phyloP scores from a whole-genome alignment of 2,113 vertebrate genomes.

The Otis tarda region DNA sequence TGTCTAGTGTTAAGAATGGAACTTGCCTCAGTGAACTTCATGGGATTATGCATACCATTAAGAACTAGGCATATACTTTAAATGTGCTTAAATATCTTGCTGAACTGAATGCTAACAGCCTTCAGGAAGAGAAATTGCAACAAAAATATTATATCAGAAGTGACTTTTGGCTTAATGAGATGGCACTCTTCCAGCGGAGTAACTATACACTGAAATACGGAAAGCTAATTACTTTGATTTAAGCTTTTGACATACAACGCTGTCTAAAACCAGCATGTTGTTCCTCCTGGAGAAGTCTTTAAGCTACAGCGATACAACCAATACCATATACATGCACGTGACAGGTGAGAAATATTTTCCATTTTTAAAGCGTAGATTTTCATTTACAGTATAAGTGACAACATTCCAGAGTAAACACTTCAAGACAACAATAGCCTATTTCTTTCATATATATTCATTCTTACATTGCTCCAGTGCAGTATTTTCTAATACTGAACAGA shows the following conservation, averaged over 20 bases:
- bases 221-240: background rate
- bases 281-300: background rate
- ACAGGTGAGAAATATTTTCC: background rate
- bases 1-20: background rate
- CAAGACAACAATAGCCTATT: background rate
- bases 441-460: background rate
- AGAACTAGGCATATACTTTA: background rate
- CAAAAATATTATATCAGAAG: background rate
- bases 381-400: background rate
- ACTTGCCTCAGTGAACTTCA: background rate
- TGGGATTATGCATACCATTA: background rate
- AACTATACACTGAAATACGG: background rate
- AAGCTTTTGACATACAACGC: background rate
- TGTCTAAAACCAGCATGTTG: background rate
- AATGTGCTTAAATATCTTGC: background rate
- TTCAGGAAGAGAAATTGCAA: background rate
- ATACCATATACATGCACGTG: background rate
- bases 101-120: background rate
- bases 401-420: background rate
- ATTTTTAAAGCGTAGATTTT: constrained; percentile 35
- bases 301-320: background rate
- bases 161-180: background rate
- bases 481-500: background rate
- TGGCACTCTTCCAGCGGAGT: background rate
- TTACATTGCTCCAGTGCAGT: background rate